Base-by-base conservation (phyloP, 2,113 vertebrate genomes). In the Thalassarche chlororhynchos region DNA sequence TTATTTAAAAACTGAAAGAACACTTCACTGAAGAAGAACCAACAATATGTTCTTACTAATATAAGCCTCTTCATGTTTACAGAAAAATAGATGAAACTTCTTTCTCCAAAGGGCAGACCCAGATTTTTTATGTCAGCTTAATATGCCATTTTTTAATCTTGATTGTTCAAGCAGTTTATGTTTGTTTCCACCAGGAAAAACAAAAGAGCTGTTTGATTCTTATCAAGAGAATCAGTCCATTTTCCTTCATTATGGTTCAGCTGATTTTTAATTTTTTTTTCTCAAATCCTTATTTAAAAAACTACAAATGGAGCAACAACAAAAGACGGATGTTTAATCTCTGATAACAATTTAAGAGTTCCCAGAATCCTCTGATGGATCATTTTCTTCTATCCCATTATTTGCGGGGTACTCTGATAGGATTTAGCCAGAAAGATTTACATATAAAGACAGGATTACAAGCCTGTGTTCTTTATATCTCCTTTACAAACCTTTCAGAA, bases 371-470 rank as follows among this genome's bases (percentile, higher is more conserved):
- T 80, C 96, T 89, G 90, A 58, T 91, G 91, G 96, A 95, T 96
- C 80, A 46, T 89, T 97, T 95, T 93, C 79, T 95, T 94, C 86
- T 95, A 93, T 97, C 93, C 95, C 68, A 82, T 97, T 97, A 95
- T 89, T 97, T 47, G 60, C 89, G 83, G 78, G 87, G 72, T 90
- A 91, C 84, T 97, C 96, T 89, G 93, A 92, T 88, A 94, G 93
- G 88, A 94, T 95, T 97, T 97, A 91, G 40, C 65, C 70, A 84
- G 92, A 95, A 96, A 93, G 89, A 79, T 95, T 92, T 95, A 86
- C 94, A 70, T 68, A 86, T 68, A 91, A 97, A 96, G 90, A 75
- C 75, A 86, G 95, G 95, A 96, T 96, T 96, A 92, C 49, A 51
- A 88, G 74, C 60, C 79, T 90, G 83, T 66, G 52, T 95, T 96